phyloP scores from a whole-genome alignment of 2,113 vertebrate species.

The Xenotilapia flavipinnis region DNA sequence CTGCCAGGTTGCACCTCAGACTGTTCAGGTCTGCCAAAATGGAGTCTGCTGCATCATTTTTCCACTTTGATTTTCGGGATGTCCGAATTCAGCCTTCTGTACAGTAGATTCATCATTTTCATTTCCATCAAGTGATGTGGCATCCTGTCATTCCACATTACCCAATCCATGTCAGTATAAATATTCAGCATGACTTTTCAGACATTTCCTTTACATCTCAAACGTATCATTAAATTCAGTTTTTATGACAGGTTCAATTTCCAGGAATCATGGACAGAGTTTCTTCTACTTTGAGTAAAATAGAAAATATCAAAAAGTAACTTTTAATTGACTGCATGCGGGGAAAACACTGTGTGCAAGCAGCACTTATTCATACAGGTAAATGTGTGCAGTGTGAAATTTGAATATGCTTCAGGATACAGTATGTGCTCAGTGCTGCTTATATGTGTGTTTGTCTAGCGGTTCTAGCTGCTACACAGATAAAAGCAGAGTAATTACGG shows the following conservation, averaged over 20 bases:
- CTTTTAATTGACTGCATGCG: neutral
- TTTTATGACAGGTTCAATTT: conserved; percentile 12
- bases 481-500: conserved; percentile 49
- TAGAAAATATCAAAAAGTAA: neutral
- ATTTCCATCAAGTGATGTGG: neutral
- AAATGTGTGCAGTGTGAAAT: conserved; percentile 9
- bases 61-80: neutral
- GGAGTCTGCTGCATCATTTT: neutral
- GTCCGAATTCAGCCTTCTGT: neutral
- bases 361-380: neutral
- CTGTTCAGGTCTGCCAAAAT: neutral
- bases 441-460: neutral
- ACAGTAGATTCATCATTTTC: neutral
- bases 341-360: neutral
- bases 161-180: neutral
- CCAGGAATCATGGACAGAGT: neutral
- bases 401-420: neutral
- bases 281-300: neutral
- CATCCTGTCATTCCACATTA: neutral
- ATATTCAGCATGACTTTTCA: neutral
- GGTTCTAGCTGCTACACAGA: neutral
- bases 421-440: neutral
- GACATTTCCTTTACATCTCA: neutral
- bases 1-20: neutral
- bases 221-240: conserved; percentile 10